Evolutionary conservation across 2,797 vertebrate genomes (phyloP).

Genomic region (Rhynchonycteris naso): DNA sequence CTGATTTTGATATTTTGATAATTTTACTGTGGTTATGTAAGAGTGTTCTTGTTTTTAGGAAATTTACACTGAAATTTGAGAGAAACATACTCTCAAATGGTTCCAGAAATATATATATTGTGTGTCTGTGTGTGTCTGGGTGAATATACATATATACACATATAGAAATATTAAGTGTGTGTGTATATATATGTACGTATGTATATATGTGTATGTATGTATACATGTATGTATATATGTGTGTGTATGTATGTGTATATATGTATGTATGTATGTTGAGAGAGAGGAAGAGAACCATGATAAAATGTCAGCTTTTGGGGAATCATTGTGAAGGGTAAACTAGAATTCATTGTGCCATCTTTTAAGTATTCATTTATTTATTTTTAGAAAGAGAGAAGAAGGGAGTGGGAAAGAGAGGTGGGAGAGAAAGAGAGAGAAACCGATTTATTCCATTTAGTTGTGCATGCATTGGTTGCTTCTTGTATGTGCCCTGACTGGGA

Average conservation of each 20-base stretch:
- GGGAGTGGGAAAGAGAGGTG: too few species aligned
- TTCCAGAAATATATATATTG: neutral
- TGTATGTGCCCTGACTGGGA: too few species aligned
- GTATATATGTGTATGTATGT: too few species aligned
- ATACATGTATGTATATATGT: too few species aligned
- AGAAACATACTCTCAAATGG: neutral
- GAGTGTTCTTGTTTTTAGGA: neutral
- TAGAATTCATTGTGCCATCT: neutral
- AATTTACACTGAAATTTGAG: neutral
- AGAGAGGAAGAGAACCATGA: neutral
- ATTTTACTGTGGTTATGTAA: neutral
- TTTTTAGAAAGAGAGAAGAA: too few species aligned
- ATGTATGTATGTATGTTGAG: neutral
- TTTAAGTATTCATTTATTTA: neutral
- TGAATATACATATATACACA: neutral
- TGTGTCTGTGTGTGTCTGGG: neutral
- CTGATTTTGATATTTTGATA: neutral
- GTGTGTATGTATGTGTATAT: too few species aligned
- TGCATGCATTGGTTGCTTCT: too few species aligned
- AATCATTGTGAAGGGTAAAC: neutral
- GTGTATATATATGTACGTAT: too few species aligned
- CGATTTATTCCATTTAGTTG: too few species aligned
- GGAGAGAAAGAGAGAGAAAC: too few species aligned
- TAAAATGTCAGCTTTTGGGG: neutral
- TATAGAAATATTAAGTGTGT: too few species aligned